Evolutionary conservation across 1,140 invertebrate genomes (phyloP).

Genomic region (Zaprionus lachaisei): DNA sequence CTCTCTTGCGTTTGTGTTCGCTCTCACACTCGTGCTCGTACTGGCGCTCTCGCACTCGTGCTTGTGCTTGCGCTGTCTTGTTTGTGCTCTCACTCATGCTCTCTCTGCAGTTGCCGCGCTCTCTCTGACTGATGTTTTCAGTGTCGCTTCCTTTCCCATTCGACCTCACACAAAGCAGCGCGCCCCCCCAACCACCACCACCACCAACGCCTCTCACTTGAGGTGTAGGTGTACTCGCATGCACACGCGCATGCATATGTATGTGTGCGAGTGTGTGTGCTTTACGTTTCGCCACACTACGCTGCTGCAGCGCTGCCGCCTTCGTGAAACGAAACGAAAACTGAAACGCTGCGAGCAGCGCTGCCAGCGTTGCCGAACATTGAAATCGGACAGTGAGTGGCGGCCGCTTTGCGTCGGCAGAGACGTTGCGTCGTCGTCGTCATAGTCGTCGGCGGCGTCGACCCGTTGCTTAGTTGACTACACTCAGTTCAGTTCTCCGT

Average conservation of each 20-base stretch:
- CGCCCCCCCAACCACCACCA: conserved; percentile 11
- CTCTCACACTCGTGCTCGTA: conserved; percentile 18
- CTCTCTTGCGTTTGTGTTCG: conserved; percentile 8
- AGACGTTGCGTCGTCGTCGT: conserved; percentile 26
- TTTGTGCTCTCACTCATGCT: not conserved
- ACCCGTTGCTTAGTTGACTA: conserved; percentile 51
- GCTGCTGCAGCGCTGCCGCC: conserved; percentile 14
- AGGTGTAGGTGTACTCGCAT: conserved; percentile 61
- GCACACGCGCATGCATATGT: conserved; percentile 11
- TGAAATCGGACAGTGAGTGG: conserved; percentile 48
- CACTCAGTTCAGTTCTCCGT: conserved; percentile 63
- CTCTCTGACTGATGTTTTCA: conserved; percentile 56
- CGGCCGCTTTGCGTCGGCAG: conserved; percentile 33
- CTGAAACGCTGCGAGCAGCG: conserved; percentile 62
- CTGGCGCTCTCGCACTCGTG: conserved; percentile 34
- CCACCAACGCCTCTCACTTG: conserved; percentile 46
- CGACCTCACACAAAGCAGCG: conserved; percentile 73
- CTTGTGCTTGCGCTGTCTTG: conserved; percentile 16
- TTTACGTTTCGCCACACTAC: conserved; percentile 51
- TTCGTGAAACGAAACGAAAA: conserved; percentile 59
- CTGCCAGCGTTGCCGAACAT: conserved; percentile 51
- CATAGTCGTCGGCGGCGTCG: conserved; percentile 32
- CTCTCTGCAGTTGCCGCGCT: conserved; percentile 46
- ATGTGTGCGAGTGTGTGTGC: conserved; percentile 26
- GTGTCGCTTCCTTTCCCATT: conserved; percentile 74